phyloP scores from a whole-genome alignment of 2,113 vertebrate genomes.

The Theristicus caerulescens region DNA sequence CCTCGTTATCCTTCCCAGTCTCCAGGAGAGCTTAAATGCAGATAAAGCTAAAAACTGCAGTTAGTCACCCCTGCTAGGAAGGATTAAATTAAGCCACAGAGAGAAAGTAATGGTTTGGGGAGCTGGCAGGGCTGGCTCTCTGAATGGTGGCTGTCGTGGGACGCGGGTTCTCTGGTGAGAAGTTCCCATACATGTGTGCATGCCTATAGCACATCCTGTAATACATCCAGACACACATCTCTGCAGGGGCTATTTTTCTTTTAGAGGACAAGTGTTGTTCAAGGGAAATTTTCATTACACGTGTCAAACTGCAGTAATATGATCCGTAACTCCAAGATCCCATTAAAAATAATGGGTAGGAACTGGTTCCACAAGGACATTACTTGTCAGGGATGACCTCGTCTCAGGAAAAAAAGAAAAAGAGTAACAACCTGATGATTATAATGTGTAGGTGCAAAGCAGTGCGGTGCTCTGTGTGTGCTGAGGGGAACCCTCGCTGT shows the following conservation, averaged over 20 bases:
- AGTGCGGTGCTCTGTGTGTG: background rate
- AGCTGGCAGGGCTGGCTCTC: background rate
- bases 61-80: background rate
- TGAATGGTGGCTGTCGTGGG: rapidly evolving
- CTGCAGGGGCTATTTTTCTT: background rate
- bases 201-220: background rate
- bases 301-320: background rate
- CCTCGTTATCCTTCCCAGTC: background rate
- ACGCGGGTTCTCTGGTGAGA: background rate
- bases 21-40: background rate
- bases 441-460: background rate
- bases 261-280: background rate
- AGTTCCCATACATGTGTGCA: background rate
- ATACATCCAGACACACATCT: background rate
- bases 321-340: background rate
- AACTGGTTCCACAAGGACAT: background rate
- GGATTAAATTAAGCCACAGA: background rate
- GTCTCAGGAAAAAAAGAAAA: background rate
- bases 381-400: background rate
- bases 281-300: background rate
- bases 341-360: background rate
- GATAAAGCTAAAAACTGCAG: background rate
- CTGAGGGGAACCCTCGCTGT: background rate
- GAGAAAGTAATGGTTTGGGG: rapidly evolving
- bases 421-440: background rate